Conservation (phyloP, 2,888 invertebrate species). For the Scaptomyza polygonia region DNA sequence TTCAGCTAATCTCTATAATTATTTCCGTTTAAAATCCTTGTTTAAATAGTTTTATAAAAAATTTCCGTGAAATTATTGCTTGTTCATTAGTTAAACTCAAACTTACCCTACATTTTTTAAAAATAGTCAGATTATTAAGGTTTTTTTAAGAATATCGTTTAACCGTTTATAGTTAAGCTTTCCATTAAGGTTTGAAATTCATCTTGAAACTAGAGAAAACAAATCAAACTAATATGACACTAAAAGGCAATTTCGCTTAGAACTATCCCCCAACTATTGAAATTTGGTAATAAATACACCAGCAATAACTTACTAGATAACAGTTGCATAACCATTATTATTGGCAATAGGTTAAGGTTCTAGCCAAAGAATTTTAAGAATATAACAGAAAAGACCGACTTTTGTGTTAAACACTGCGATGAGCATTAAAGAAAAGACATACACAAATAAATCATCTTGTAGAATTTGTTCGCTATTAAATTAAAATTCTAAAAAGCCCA, state of each 20-base stretch:
- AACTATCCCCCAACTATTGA: background rate
- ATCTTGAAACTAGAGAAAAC: too few relatives aligned
- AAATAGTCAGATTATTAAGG: too few relatives aligned
- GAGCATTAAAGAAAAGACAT: slow-evolving; percentile 14
- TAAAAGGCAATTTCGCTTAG: background rate
- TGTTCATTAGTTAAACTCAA: too few relatives aligned
- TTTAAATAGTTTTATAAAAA: too few relatives aligned
- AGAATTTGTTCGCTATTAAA: slow-evolving; percentile 47
- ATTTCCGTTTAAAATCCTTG: too few relatives aligned
- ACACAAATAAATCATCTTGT: slow-evolving; percentile 33
- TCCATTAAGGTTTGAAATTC: background rate
- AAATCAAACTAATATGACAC: too few relatives aligned
- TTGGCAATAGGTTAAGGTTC: background rate
- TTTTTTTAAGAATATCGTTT: too few relatives aligned
- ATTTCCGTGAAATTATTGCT: too few relatives aligned
- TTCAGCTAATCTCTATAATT: too few relatives aligned
- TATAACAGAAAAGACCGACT: too few relatives aligned
- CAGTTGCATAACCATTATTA: background rate
- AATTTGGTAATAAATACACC: background rate
- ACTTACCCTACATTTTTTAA: too few relatives aligned
- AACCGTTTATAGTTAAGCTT: too few relatives aligned
- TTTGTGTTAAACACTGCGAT: background rate
- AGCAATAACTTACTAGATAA: background rate
- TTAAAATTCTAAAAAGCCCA: slow-evolving; percentile 40
- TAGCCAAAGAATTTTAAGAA: background rate